A percentile compares a stretch with the other conserved stretches of the same genome.
Conservation (phyloP, 2,113 vertebrate species). For the Ciconia stormi region DNA sequence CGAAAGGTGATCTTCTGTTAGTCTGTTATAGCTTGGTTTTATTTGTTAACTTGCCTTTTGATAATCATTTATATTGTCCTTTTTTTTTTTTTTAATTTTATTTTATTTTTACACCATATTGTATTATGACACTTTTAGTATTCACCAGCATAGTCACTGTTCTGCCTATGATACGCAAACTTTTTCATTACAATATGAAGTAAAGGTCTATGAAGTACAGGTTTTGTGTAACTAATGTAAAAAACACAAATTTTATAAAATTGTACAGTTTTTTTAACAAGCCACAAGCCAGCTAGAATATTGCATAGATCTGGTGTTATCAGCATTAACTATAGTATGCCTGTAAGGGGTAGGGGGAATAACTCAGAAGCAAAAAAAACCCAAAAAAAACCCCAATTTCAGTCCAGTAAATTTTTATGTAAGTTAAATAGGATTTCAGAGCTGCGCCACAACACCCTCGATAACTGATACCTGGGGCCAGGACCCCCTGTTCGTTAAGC, state of each 20-base stretch:
- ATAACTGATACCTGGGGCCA: neutral
- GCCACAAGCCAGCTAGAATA: constrained; percentile 72
- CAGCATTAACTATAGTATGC: constrained; percentile 65
- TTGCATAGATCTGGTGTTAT: constrained; percentile 65
- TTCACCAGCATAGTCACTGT: constrained; percentile 93
- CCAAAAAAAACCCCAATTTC: neutral
- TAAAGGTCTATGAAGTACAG: constrained; percentile 95
- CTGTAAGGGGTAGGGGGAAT: constrained; percentile 58
- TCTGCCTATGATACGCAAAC: constrained; percentile 86
- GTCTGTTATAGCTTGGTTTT: constrained; percentile 44
- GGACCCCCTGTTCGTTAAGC: neutral
- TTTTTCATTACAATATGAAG: constrained; percentile 87
- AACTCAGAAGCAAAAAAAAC: neutral
- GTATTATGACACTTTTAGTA: constrained; percentile 90
- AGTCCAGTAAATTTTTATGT: constrained; percentile 49
- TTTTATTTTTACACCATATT: constrained; percentile 74
- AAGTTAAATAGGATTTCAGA: constrained; percentile 64
- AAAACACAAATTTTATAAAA: constrained; percentile 98
- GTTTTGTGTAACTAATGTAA: constrained; percentile 99
- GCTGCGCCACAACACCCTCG: constrained; percentile 49
- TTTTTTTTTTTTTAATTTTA: constrained; percentile 37
- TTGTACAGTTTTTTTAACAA: constrained; percentile 92
- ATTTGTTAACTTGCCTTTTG: constrained; percentile 68
- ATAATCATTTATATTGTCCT: constrained; percentile 71
- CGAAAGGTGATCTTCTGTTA: constrained; percentile 63